These are phyloP conservation scores for Myodes glareolus DNA, from an alignment of 2,113 vertebrate genomes.

Conservation along the genomic window DNA sequence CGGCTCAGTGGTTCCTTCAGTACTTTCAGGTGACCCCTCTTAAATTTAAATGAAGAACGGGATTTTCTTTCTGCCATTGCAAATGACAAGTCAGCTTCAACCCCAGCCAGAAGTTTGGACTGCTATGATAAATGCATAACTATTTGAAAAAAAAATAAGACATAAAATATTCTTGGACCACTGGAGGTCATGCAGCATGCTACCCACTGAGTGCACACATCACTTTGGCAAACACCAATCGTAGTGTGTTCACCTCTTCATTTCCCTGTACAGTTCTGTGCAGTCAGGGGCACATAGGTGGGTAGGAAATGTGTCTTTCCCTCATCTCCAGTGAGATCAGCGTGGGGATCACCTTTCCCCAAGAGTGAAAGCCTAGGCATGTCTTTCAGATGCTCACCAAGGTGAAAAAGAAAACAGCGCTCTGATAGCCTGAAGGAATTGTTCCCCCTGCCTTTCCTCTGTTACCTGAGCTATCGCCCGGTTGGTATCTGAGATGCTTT, in stretches of 20 bases:
- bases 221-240: not conserved
- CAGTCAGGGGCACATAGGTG: constrained; percentile 2
- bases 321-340: constrained; percentile 52
- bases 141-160: not conserved
- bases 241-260: not conserved
- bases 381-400: constrained; percentile 74
- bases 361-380: constrained; percentile 52
- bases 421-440: constrained; percentile 67
- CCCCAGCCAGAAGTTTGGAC: not conserved
- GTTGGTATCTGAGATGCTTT: constrained; percentile 70
- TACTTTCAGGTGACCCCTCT: not conserved
- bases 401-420: constrained; percentile 70
- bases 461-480: constrained; percentile 47
- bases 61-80: constrained; percentile 29
- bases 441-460: constrained; percentile 54
- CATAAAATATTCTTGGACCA: not conserved
- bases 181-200: not conserved
- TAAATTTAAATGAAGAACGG: constrained; percentile 4
- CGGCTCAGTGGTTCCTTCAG: not conserved
- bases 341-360: constrained; percentile 68
- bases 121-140: not conserved
- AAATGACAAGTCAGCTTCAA: constrained; percentile 40
- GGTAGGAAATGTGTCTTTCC: not conserved
- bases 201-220: not conserved
- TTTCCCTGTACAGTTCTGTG: not conserved